phyloP scores from a whole-genome alignment of 2,888 invertebrate species.

The Lochmaea capreae region DNA sequence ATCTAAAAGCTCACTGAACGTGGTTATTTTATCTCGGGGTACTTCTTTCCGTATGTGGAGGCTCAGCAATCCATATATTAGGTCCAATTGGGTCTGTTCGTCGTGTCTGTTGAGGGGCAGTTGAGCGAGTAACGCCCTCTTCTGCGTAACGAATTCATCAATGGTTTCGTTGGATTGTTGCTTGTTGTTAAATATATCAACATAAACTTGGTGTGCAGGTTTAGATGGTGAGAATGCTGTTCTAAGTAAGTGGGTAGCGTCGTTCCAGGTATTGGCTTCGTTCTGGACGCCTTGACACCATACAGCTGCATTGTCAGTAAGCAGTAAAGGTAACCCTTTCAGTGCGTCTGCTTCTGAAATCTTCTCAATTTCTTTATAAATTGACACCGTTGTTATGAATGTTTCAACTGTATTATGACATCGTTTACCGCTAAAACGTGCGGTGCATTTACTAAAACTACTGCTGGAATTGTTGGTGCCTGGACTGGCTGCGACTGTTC shows the following conservation, averaged over 20 bases:
- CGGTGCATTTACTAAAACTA: neutral
- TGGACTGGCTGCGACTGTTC: too few relatives aligned
- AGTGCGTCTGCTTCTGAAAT: constrained; percentile 40
- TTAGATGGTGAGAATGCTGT: constrained; percentile 40
- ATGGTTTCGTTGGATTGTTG: constrained; percentile 11
- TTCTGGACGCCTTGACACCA: constrained; percentile 37
- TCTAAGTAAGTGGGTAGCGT: constrained; percentile 35
- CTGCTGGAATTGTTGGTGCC: too few relatives aligned
- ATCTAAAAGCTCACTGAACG: constrained; percentile 21
- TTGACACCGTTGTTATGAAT: too few relatives aligned
- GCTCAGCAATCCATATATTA: too few relatives aligned
- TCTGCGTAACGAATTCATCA: constrained; percentile 41
- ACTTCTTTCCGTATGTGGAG: too few relatives aligned
- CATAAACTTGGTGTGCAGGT: too few relatives aligned
- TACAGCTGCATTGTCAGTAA: constrained; percentile 14
- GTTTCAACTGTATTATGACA: too few relatives aligned
- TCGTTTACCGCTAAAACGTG: too few relatives aligned
- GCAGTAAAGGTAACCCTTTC: constrained; percentile 37
- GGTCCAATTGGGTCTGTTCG: too few relatives aligned
- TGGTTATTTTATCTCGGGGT: constrained; percentile 18
- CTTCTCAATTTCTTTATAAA: constrained; percentile 5
- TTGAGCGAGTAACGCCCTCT: constrained; percentile 40
- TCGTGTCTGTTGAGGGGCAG: constrained; percentile 31
- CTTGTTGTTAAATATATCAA: too few relatives aligned
- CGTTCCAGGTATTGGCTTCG: constrained; percentile 35